Conservation (phyloP, 1,140 invertebrate genomes). For the Drosophila triauraria region DNA sequence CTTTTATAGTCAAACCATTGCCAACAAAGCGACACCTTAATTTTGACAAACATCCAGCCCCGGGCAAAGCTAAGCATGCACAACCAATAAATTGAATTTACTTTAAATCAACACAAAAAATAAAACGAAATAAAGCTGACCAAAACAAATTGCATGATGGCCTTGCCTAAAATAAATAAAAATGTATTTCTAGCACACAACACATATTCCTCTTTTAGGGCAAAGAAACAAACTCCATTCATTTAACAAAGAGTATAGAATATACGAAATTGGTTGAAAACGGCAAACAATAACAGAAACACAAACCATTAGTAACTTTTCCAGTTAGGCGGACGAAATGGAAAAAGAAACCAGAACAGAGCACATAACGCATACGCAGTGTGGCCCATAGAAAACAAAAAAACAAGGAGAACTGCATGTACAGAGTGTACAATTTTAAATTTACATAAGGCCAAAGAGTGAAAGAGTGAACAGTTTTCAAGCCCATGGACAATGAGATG, state of each 20-base stretch:
- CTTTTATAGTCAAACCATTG: not conserved
- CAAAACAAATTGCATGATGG: slow-evolving; percentile 12
- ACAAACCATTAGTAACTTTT: slow-evolving; percentile 56
- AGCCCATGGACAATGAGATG: slow-evolving; percentile 54
- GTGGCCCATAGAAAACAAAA: slow-evolving; percentile 19
- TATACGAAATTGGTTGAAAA: slow-evolving; percentile 43
- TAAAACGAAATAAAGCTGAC: slow-evolving; percentile 11
- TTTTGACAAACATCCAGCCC: slow-evolving; percentile 3
- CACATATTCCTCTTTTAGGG: slow-evolving; percentile 1
- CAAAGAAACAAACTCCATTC: slow-evolving; percentile 44
- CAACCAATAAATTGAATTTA: slow-evolving; percentile 4
- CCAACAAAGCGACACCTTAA: not conserved
- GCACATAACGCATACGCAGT: slow-evolving; percentile 46
- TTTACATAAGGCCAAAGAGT: slow-evolving; percentile 47
- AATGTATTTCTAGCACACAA: slow-evolving; percentile 30
- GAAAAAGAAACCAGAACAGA: slow-evolving; percentile 10
- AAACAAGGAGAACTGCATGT: not conserved
- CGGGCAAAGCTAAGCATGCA: not conserved
- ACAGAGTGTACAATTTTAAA: slow-evolving; percentile 18
- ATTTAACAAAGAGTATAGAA: slow-evolving; percentile 35
- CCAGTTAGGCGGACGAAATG: slow-evolving; percentile 32
- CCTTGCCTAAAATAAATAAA: slow-evolving; percentile 19
- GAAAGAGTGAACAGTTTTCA: slow-evolving; percentile 61
- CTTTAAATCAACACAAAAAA: slow-evolving; percentile 20
- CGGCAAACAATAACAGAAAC: slow-evolving; percentile 45